These are phyloP conservation scores for Danio jaintianensis DNA, from an alignment of 2,797 vertebrate genomes.

Conservation along the genomic window DNA sequence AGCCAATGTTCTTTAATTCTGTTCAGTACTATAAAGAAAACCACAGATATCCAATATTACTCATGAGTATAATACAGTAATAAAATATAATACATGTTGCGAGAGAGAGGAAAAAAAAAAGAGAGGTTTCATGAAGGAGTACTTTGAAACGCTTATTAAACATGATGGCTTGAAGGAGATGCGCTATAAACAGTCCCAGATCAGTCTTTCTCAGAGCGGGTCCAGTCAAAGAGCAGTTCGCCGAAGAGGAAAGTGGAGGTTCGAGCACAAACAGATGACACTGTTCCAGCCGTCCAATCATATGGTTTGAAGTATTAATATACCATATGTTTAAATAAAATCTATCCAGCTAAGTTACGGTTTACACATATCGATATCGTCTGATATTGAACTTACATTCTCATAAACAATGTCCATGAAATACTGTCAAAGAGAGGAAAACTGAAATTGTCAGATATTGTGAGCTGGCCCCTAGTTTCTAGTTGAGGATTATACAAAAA, in stretches of 20 bases:
- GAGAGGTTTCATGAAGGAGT: conserved; percentile 73
- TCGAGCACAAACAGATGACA: conserved; percentile 25
- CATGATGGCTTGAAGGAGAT: conserved; percentile 70
- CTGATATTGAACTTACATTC: conserved; percentile 37
- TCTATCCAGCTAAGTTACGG: conserved; percentile 19
- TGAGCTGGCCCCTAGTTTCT: conserved; percentile 62
- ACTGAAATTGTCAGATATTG: conserved; percentile 58
- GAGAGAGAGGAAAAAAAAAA: conserved; percentile 76
- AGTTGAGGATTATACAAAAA: conserved; percentile 72
- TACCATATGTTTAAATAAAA: conserved; percentile 25
- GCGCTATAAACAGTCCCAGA: conserved; percentile 73
- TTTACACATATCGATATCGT: conserved; percentile 19
- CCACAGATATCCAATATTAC: conserved; percentile 79
- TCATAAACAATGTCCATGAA: conserved; percentile 44
- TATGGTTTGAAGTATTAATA: conserved; percentile 26
- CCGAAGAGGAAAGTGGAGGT: conserved; percentile 16
- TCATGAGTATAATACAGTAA: conserved; percentile 80
- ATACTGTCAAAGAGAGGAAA: conserved; percentile 49
- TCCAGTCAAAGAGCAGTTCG: conserved; percentile 54
- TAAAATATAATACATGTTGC: conserved; percentile 82
- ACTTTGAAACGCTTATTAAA: conserved; percentile 76
- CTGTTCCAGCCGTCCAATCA: conserved; percentile 41
- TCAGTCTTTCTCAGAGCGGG: conserved; percentile 66
- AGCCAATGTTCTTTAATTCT: conserved; percentile 75
- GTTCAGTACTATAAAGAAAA: conserved; percentile 74